phyloP scores from a whole-genome alignment of 2,888 invertebrate species.

The Stenotaenia linearis region DNA sequence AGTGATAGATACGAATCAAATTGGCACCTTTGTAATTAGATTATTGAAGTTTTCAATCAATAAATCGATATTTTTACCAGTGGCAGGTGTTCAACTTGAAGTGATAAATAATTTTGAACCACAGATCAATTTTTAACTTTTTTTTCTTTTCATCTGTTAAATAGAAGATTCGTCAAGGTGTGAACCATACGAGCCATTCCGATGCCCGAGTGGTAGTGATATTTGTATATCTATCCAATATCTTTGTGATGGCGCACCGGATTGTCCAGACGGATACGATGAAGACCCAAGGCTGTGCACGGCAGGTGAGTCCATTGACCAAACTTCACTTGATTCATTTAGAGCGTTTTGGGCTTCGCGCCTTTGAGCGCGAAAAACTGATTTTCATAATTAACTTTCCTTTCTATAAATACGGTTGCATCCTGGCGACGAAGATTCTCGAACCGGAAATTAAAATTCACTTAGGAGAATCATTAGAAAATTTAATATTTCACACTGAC shows the following conservation, averaged over 20 bases:
- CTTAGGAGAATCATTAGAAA: background rate
- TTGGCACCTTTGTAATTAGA: too few relatives aligned
- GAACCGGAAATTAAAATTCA: background rate
- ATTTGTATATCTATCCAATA: slow-evolving; percentile 95
- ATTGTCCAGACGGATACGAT: slow-evolving; percentile 91
- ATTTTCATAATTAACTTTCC: background rate
- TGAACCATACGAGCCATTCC: slow-evolving; percentile 93
- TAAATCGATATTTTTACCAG: too few relatives aligned
- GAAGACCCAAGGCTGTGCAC: slow-evolving; percentile 92
- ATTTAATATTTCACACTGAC: background rate
- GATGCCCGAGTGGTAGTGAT: slow-evolving; percentile 81
- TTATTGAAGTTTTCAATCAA: too few relatives aligned
- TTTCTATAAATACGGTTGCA: background rate
- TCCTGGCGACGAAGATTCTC: background rate
- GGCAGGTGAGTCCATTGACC: slow-evolving; percentile 60
- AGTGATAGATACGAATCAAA: too few relatives aligned
- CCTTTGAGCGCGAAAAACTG: background rate
- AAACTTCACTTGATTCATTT: background rate
- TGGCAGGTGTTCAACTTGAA: background rate
- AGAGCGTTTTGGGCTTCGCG: background rate
- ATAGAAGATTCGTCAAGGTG: slow-evolving; percentile 56
- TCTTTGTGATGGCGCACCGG: slow-evolving; percentile 87
- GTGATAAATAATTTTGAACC: background rate
- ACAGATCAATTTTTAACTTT: background rate
- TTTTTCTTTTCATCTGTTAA: background rate